These are phyloP conservation scores for Chrysoperla carnea DNA, from an alignment of 1,140 invertebrate species.

Conservation along the genomic window DNA sequence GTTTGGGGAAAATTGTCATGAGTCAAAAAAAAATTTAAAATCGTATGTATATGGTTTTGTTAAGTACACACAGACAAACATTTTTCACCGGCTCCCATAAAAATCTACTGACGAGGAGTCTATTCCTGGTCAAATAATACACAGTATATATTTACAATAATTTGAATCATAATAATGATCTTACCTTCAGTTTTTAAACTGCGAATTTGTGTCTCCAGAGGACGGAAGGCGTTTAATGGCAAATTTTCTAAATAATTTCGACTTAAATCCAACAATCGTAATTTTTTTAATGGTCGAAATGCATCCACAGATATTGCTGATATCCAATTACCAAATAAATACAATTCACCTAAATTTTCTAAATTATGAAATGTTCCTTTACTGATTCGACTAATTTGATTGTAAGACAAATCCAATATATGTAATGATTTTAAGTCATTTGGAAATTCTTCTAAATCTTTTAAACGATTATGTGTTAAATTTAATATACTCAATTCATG, in stretches of 20 bases:
- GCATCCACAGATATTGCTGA: slow-evolving; percentile 57
- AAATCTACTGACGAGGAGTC: no score
- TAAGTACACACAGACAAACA: no score
- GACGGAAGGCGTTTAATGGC: slow-evolving; percentile 53
- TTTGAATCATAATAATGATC: no score
- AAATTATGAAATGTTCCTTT: slow-evolving; percentile 60
- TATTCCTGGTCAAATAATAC: no score
- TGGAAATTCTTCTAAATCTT: slow-evolving; percentile 70
- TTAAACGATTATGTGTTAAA: slow-evolving; percentile 63
- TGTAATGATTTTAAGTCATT: slow-evolving; percentile 56
- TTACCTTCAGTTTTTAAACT: slow-evolving; percentile 59
- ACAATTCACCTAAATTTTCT: slow-evolving; percentile 51
- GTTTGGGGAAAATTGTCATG: no score
- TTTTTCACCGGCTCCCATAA: no score
- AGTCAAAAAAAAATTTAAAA: no score
- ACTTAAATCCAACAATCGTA: slow-evolving; percentile 64
- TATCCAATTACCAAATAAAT: slow-evolving; percentile 70
- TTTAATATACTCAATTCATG: slow-evolving; percentile 54
- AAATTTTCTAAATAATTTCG: slow-evolving; percentile 70
- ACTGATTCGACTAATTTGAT: slow-evolving; percentile 59
- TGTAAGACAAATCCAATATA: slow-evolving; percentile 64
- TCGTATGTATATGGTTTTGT: no score
- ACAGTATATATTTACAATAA: no score
- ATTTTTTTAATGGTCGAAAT: slow-evolving; percentile 60
- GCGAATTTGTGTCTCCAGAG: slow-evolving; percentile 63